Base-by-base conservation (phyloP, 2,888 invertebrate genomes). In the Pseudanteris insignis region DNA sequence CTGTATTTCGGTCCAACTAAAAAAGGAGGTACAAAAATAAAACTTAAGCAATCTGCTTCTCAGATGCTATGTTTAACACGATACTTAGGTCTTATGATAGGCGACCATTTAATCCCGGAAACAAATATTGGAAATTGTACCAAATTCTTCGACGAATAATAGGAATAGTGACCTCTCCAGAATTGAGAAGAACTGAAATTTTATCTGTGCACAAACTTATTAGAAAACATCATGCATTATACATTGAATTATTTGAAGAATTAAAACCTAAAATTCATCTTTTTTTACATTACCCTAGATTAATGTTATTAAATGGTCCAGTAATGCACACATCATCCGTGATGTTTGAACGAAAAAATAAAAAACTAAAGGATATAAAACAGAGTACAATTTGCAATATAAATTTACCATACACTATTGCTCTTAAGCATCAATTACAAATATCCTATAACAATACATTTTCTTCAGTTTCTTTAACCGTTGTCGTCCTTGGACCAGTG, bases 261-360 rank as follows among this genome's bases (percentile, higher is more conserved):
- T 29, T 51, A 7, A 59, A 59, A 30, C 51, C 51, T 7, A 51
- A 46, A 30, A 51, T 46, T 34, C 50, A 59, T 21, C 5, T 40
- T 14, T 51, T n/a, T 9, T 0, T 38, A 8, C 55, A 61, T 33
- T 61, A 55, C 24, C 10, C 38, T 8, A 40, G 33, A 37, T 12
- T 29, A 5, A 55, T 48, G 30, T 15, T 37, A 12, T 40, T 48
- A 14, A 48, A 43, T 37, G 48, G 61, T 12, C 50, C 55, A 12
- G 34, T 55, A 7, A 15, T 50, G 11, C 43, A 48, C 43, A 47
- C 14, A 15, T 53, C 60, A 2, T 28, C 47, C 1, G 32, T 61
- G 37, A 55, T 40, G 43, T 55, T 25, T 21, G 44, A 55, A 48
- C 32, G 44, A 26, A 53, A 53, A 32, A 44, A 54, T 18, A 18